These are phyloP conservation scores for Balaenoptera acutorostrata DNA, from an alignment of 2,113 vertebrate species.

Conservation along the genomic window DNA sequence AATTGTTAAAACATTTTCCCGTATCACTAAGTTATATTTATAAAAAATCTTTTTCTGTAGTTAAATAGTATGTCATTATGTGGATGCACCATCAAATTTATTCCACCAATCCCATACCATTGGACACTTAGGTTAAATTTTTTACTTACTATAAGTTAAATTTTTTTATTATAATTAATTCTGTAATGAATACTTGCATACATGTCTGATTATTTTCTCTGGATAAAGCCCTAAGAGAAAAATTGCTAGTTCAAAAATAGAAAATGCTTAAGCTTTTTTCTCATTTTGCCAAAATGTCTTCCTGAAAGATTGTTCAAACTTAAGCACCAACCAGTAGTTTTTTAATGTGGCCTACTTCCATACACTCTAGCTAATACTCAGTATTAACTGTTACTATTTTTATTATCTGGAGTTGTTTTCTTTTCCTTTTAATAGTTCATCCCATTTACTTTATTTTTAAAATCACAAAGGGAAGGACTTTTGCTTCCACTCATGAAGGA, in stretches of 20 bases:
- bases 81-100: not conserved
- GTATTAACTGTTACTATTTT: conserved; percentile 32
- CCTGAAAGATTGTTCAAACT: conserved; percentile 25
- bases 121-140: not conserved
- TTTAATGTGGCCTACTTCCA: not conserved
- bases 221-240: not conserved
- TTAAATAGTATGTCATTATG: not conserved
- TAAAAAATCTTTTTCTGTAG: not conserved
- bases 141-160: not conserved
- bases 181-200: not conserved
- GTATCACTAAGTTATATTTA: not conserved
- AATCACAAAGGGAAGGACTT: not conserved
- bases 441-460: conserved; percentile 25
- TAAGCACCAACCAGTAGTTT: not conserved
- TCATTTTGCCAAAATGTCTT: not conserved
- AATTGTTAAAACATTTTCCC: not conserved
- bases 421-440: conserved; percentile 31
- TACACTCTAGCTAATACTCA: not conserved
- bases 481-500: not conserved
- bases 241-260: not conserved
- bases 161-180: conserved; percentile 10
- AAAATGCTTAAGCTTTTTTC: not conserved
- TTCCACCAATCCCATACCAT: not conserved
- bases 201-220: conserved; percentile 20
- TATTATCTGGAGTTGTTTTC: conserved; percentile 22